These are phyloP conservation scores for Casuarius casuarius DNA, from an alignment of 2,113 vertebrate species.

Conservation along the genomic window DNA sequence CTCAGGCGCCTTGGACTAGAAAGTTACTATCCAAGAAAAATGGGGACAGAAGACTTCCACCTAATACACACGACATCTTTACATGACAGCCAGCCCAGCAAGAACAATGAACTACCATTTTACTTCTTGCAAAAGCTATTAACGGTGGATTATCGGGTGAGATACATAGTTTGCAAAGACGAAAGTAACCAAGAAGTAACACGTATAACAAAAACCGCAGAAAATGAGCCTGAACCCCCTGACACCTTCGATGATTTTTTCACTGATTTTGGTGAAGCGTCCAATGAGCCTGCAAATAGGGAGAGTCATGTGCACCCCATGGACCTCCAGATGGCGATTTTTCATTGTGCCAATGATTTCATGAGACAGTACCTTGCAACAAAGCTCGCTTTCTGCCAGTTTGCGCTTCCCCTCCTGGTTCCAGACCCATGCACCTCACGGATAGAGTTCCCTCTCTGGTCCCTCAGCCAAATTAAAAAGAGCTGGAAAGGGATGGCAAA, in stretches of 20 bases:
- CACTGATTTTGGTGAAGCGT: neutral
- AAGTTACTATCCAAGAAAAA: conserved; percentile 51
- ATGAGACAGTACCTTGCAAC: conserved; percentile 72
- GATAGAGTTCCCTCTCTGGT: conserved; percentile 77
- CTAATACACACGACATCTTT: conserved; percentile 38
- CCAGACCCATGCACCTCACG: conserved; percentile 54
- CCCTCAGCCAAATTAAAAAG: conserved; percentile 76
- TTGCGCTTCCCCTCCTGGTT: conserved; percentile 79
- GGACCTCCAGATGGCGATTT: conserved; percentile 82
- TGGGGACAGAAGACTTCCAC: conserved; percentile 59
- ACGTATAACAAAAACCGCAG: rapidly evolving
- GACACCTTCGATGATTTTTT: conserved; percentile 48
- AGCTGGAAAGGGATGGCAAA: conserved; percentile 66
- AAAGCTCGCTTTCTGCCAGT: conserved; percentile 81
- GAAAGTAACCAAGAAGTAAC: neutral
- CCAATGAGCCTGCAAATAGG: neutral
- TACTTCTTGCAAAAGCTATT: conserved; percentile 74
- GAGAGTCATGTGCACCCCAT: conserved; percentile 70
- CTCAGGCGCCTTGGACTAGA: conserved; percentile 59
- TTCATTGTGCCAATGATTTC: conserved; percentile 79
- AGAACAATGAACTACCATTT: conserved; percentile 65
- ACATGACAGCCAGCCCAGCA: conserved; percentile 15
- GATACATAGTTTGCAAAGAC: conserved; percentile 57
- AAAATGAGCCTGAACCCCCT: rapidly evolving
- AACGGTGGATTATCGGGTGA: conserved; percentile 63